Percentiles rank a stretch among this genome's conserved stretches.
phyloP scores from a whole-genome alignment of 2,797 vertebrate species.

The Phyllotis vaccarum region DNA sequence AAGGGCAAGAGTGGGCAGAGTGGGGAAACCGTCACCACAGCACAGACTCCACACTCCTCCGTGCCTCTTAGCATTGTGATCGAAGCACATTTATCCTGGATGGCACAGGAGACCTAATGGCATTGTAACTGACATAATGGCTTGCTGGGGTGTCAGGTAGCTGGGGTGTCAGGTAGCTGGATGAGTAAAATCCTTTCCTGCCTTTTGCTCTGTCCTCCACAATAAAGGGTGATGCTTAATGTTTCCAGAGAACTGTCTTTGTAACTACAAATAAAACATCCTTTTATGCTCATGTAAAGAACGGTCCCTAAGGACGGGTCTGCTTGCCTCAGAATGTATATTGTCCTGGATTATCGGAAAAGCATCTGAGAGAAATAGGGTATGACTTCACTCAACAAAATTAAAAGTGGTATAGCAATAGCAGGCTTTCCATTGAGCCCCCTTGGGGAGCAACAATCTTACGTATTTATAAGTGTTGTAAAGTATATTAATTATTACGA shows the following conservation, averaged over 20 bases:
- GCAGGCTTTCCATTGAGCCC: not conserved
- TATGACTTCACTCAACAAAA: constrained; percentile 14
- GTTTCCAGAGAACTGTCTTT: constrained; percentile 11
- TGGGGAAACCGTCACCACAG: not conserved
- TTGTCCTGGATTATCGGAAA: constrained; percentile 9
- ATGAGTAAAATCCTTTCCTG: not conserved
- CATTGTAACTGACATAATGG: not conserved
- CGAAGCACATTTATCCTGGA: not conserved
- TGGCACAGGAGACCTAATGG: not conserved
- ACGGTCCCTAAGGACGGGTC: not conserved
- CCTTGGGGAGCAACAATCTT: not conserved
- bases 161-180: not conserved
- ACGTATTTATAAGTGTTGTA: constrained; percentile 12
- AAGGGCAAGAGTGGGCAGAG: not conserved
- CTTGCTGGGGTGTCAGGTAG: not conserved
- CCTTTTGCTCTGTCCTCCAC: constrained; percentile 13
- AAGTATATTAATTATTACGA: not conserved
- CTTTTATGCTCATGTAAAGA: not conserved
- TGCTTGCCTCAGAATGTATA: not conserved
- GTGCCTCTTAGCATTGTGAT: not conserved
- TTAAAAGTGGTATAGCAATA: constrained; percentile 34
- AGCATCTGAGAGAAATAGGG: constrained; percentile 26
- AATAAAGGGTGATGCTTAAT: not conserved
- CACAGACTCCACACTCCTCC: not conserved
- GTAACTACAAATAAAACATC: not conserved